Evolutionary conservation across 2,797 vertebrate species (phyloP), one percentile per base, ranked within the genome.

Genomic region (Buceros bicornis): DNA sequence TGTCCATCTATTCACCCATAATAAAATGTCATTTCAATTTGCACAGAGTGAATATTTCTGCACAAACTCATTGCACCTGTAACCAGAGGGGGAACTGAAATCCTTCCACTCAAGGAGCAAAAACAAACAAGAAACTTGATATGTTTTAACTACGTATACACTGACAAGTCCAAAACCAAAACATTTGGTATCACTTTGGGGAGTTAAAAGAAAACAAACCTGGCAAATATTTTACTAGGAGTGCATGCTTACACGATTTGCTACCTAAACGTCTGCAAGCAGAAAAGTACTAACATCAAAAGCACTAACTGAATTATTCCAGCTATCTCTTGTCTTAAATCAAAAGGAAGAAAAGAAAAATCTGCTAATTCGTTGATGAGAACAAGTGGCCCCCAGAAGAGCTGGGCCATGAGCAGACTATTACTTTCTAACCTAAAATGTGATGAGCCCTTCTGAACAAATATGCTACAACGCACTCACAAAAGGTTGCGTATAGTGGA

Each of bases 151-250:
- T 35, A n/a, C 21, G 11, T 4, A 42, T 16, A 58, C 28, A 71
- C n/a, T 24, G n/a, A 64, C 0, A 3, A 76, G 31, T 54, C 72
- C 56, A 56, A 79, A 93, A 17, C 0, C 71, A 90, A 90, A 92
- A 78, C 58, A 74, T 85, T 76, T 33, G 40, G 45, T 82, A 67
- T 67, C 76, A n/a, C 58, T 88, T 51, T 4, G 21, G 45, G 58
- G 62, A 87, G 58, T 40, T 70, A 82, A 74, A 87, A 86, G 76
- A 76, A 88, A 91, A 90, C 54, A 93, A 91, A 84, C 56, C 33
- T 66, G 33, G 45, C 40, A 82, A 70, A 31, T 58, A 57, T 70
- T 65, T 87, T 31, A 53, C 54, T 70, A 64, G 45, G n/a, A 80
- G 42, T 16, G 9, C 20, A 12, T 4, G 11, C 11, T 79, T 58